Base-by-base conservation (phyloP, 2,888 invertebrate species). In the Eupithecia tripunctaria region DNA sequence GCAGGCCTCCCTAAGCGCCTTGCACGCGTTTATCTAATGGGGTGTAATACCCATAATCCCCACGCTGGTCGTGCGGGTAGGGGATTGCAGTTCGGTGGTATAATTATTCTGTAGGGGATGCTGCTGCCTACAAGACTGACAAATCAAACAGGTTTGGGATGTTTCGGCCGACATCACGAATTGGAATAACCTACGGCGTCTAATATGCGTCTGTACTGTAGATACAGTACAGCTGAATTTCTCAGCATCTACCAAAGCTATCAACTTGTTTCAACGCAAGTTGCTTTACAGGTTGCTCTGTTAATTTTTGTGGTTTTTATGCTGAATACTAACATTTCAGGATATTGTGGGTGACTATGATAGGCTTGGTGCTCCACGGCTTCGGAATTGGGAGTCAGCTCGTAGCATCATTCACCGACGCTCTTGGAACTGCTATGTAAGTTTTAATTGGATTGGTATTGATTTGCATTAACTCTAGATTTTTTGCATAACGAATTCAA, bases 401-500 rank as follows among this genome's bases (percentile, higher is more conserved):
- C 47, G 98, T 98, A 14, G 97, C 98, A 0, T 97, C 97, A 5
- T 98, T 98, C 89, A 96, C 97, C 10, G 97, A 97, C 84, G 97
- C 98, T 12, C 95, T 98, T 12, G 95, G 96, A 77, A 97, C 97
- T 7, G 96, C 97, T 10, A 95, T 98, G 97, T 98, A 95, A 96
- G 97, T 81, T 15, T 60, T 60, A 8, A 60, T 32, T 32, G 32
- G 32, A 32, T 32, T 32, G 32, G 32, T 32, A 32, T 32, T 32
- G 32, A 32, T 32, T 32, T 32, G 32, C 32, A 32, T 32, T 8
- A 36, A 5, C 6, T 36, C 6, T 8, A 36, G 1, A 36, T 5
- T 36, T 32, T 32, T 32, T 6, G 32, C 3, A 6, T 32, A 32
- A 32, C 32, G 4, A 0, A 6, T 32, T 32, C 3, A 32, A 3